Evolutionary conservation across 2,113 vertebrate species (phyloP), one percentile per base, ranked within the genome.

Genomic region (Dipodomys ordii): DNA sequence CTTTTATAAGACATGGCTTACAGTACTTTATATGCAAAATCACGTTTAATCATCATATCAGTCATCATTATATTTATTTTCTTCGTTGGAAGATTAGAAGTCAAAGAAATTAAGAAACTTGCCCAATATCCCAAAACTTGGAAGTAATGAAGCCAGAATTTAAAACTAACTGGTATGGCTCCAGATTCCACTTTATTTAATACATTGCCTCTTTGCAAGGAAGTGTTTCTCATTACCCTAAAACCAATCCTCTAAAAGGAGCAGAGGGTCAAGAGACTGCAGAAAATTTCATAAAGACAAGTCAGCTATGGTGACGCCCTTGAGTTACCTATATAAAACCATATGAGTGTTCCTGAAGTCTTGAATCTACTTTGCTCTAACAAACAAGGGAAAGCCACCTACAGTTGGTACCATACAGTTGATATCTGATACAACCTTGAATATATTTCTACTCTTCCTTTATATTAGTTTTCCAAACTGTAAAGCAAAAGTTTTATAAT

Each of bases 31-130:
- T 68, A 57, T 71, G 23, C 12, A 53, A 18, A 28, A 73, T 65
- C 65, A 82, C 35, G 12, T 90, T 30, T n/a, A 76, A 60, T 44
- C 16, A 28, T 39, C 35, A 78, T 2, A 30, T 35, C 9, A 72
- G 68, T 15, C 28, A 73, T 79, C 90, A 20, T 53, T 78, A 78
- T 90, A 49, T 39, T 16, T 27, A n/a, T 88, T 96, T 90, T 88
- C n/a, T 32, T 49, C 6, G 25, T 10, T 9, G 44, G 9, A 46
- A 86, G 35, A n/a, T 28, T 60, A 72, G 68, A 83, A 22, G 67
- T 79, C 15, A 53, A 64, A 83, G 35, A 88, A 44, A 28, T 67
- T 64, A 78, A 83, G 35, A 83, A 77, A 88, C 39, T 82, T 85
- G 25, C 9, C 62, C 79, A 69, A 10, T 85, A 84, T 35, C 9